Conservation (phyloP, 2,113 vertebrate genomes). For the Rattus norvegicus region DNA sequence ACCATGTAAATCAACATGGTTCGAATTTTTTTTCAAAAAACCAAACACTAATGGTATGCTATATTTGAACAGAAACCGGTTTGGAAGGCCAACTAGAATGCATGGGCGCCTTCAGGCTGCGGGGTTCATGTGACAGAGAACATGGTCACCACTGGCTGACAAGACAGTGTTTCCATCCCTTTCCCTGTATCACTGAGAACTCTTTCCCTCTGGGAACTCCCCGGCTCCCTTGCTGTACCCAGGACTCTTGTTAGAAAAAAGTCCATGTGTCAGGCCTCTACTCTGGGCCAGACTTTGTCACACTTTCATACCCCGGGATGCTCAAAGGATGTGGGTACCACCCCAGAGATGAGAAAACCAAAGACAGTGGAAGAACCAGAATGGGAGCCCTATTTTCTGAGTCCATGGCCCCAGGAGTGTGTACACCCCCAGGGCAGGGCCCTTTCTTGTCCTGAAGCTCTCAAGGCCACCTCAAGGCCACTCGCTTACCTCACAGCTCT, state of each 20-base stretch:
- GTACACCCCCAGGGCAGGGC: not conserved
- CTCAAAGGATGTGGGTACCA: not conserved
- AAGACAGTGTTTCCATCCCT: no score
- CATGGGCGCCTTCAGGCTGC: not conserved
- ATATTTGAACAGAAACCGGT: not conserved
- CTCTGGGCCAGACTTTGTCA: no score
- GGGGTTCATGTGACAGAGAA: not conserved
- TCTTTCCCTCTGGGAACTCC: not conserved
- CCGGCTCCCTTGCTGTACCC: not conserved
- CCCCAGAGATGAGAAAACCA: not conserved
- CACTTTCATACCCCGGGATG: not conserved
- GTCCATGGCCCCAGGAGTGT: not conserved
- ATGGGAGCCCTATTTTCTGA: not conserved
- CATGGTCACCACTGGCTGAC: not conserved
- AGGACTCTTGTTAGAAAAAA: not conserved
- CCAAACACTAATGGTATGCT: not conserved
- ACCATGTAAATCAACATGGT: not conserved
- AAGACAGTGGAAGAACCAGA: not conserved
- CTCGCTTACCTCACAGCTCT: conserved; percentile 64
- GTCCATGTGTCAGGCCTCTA: not conserved
- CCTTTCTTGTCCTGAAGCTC: fast-evolving
- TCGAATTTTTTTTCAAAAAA: not conserved
- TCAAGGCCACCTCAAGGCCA: fast-evolving
- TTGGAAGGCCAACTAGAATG: not conserved
- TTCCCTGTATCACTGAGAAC: not conserved